phyloP scores from a whole-genome alignment of 2,113 vertebrate species.

The Psilopsiagon aurifrons region DNA sequence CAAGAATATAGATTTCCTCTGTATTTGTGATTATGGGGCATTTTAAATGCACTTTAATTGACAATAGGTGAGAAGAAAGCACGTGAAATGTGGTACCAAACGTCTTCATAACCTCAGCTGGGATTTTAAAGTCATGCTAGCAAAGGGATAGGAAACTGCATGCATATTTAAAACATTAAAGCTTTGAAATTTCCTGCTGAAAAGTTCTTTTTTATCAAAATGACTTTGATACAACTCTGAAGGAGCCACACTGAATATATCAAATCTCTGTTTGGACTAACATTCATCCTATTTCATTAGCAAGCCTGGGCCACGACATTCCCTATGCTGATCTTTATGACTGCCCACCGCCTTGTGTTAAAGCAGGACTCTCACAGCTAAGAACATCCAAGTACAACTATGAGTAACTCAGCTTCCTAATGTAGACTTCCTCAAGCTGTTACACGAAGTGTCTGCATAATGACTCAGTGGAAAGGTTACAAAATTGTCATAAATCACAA shows the following conservation, averaged over 20 bases:
- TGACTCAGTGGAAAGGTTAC: not conserved
- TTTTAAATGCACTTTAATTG: not conserved
- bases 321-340: not conserved
- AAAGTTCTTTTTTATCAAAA: not conserved
- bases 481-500: not conserved
- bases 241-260: not conserved
- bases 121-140: not conserved
- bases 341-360: not conserved
- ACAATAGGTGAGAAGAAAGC: not conserved
- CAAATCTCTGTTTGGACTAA: not conserved
- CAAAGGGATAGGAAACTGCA: not conserved
- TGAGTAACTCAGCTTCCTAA: not conserved
- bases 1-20: not conserved
- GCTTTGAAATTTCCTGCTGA: not conserved
- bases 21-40: not conserved
- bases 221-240: not conserved
- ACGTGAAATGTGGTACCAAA: not conserved
- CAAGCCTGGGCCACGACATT: not conserved
- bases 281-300: not conserved
- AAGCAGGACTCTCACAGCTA: not conserved
- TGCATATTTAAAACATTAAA: conserved; percentile 21
- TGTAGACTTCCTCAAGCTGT: not conserved
- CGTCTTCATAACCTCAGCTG: not conserved
- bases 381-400: not conserved
- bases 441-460: not conserved